These are phyloP conservation scores for Ooceraea biroi DNA, from an alignment of 1,140 invertebrate species.

Conservation along the genomic window DNA sequence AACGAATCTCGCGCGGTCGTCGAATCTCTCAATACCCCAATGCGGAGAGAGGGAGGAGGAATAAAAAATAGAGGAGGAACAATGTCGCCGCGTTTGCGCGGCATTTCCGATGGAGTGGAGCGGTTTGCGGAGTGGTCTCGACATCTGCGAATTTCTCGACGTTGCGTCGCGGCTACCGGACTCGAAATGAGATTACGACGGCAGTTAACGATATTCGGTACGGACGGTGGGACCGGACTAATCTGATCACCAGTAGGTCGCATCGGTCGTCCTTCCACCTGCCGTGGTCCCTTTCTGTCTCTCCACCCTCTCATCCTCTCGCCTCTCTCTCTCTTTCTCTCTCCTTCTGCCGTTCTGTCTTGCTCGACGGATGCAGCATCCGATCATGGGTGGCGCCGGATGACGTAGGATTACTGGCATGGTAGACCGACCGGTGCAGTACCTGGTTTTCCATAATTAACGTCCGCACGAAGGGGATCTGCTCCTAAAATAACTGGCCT, in stretches of 20 bases:
- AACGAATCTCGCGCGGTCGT: constrained; percentile 36
- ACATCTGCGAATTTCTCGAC: constrained; percentile 63
- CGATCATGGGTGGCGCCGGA: constrained; percentile 64
- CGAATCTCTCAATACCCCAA: constrained; percentile 51
- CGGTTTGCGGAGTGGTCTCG: constrained; percentile 67
- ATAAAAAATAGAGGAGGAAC: constrained; percentile 17
- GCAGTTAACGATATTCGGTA: constrained; percentile 75
- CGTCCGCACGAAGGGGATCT: constrained; percentile 68
- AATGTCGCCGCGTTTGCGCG: constrained; percentile 41
- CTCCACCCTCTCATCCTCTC: too few species aligned
- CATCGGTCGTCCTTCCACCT: constrained; percentile 53
- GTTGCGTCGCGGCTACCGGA: constrained; percentile 65
- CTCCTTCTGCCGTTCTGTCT: neutral
- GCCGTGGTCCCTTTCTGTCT: neutral
- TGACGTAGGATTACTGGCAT: constrained; percentile 61
- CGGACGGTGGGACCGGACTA: constrained; percentile 72
- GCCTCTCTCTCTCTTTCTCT: constrained; percentile 11
- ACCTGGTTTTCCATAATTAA: constrained; percentile 77
- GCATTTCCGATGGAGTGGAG: constrained; percentile 48
- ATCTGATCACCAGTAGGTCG: constrained; percentile 74
- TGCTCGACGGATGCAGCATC: constrained; percentile 32
- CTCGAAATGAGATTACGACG: constrained; percentile 71
- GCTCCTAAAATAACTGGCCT: constrained; percentile 78
- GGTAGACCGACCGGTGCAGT: constrained; percentile 64
- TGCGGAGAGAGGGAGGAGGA: neutral